Base-by-base conservation (phyloP, 2,888 invertebrate genomes). In the Drosophila algonquin region DNA sequence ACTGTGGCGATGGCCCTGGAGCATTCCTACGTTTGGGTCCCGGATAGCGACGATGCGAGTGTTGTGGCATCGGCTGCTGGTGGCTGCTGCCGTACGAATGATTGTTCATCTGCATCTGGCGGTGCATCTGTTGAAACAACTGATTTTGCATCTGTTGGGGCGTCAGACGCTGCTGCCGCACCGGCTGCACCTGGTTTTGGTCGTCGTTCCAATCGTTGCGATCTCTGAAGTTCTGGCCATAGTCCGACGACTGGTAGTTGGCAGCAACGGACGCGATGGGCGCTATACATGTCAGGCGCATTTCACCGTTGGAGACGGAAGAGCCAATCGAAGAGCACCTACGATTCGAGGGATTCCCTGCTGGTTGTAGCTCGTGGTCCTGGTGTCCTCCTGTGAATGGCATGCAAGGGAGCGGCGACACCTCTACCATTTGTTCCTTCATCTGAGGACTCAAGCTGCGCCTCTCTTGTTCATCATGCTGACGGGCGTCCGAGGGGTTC, bases 251-350 rank as follows among this genome's bases (percentile, higher is more conserved):
- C 7, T 40, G 40, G n/a, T 6, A 2, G 7, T 6, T 40, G 40
- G 35, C 12, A 12, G 12, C 10, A 12, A 35, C 35, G 35, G 35
- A 35, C 12, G 5, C 14, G 35, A 12, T 14, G 35, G 35, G 5
- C 12, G 35, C 12, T 12, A 12, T 4, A 12, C 12, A 0, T 40
- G 40, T 14, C 5, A 6, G 14, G n/a, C 40, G 0, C 2, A n/a
- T n/a, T n/a, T n/a, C n/a, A 2, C n/a, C 35, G 4, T 0, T 1
- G 6, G 1, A 14, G 1, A 0, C 0, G 14, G 0, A 6, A 40
- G n/a, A n/a, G 40, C 7, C 40, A n/a, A 1, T 2, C 40, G 40
- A 14, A 40, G 40, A n/a, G n/a, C n/a, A 5, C 7, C n/a, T 14
- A n/a, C 40, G 40, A 14, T 1, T 2, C 14, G n/a, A 14, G n/a